These are phyloP conservation scores for Natator depressus DNA, from an alignment of 2,113 vertebrate genomes.

Conservation along the genomic window DNA sequence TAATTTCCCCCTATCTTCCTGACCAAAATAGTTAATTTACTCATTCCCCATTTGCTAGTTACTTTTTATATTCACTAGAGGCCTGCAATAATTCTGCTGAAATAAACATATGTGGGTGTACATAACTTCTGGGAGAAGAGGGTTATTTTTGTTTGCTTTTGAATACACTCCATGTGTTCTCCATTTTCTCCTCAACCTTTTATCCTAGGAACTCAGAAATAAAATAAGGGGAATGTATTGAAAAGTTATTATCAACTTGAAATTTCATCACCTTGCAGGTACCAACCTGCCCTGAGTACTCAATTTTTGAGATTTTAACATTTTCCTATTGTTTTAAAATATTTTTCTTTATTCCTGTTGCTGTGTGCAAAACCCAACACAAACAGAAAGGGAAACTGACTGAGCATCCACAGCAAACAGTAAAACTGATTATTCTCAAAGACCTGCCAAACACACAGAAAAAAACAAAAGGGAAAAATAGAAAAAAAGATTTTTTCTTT, in stretches of 20 bases:
- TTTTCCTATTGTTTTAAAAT: background rate
- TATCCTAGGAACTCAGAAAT: background rate
- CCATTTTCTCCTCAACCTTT: background rate
- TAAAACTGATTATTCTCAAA: background rate
- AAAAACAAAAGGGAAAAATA: background rate
- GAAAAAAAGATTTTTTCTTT: background rate
- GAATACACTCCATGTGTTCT: background rate
- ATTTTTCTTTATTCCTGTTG: background rate
- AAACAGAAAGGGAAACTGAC: background rate
- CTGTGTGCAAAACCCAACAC: background rate
- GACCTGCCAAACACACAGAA: background rate
- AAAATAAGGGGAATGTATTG: background rate
- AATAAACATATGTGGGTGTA: background rate
- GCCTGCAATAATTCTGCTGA: background rate
- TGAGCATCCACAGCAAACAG: background rate
- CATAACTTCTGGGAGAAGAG: background rate
- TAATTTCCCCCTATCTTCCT: background rate
- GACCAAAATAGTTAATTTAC: background rate
- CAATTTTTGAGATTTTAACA: rapidly evolving
- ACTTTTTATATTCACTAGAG: background rate
- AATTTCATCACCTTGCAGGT: background rate
- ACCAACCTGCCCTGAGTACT: background rate
- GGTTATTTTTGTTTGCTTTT: background rate
- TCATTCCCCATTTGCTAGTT: background rate
- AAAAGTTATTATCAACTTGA: background rate